A percentile compares a stretch with the other conserved stretches of the same genome.
Conservation (phyloP, 2,113 vertebrate genomes). For the Pygoscelis antarcticus region DNA sequence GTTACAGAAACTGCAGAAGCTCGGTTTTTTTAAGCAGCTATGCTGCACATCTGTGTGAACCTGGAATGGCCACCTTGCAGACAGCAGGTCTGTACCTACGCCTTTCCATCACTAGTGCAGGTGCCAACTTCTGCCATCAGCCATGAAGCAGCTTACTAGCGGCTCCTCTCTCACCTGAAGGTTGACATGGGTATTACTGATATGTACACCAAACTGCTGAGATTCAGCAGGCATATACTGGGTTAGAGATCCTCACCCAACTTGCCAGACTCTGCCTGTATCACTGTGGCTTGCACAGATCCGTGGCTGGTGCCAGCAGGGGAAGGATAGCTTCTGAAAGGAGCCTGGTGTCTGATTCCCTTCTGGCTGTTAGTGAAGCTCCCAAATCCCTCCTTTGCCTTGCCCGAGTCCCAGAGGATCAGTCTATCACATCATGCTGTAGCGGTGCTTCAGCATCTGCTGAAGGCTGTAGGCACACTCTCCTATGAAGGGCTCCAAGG, state of each 20-base stretch:
- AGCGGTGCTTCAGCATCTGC: not conserved
- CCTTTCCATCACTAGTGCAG: not conserved
- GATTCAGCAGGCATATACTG: not conserved
- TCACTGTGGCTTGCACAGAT: not conserved
- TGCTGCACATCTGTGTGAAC: not conserved
- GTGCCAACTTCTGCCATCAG: not conserved
- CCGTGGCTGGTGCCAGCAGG: not conserved
- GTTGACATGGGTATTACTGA: not conserved
- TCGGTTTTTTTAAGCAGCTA: not conserved
- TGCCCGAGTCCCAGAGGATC: not conserved
- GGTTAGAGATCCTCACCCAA: not conserved
- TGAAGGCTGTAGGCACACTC: not conserved
- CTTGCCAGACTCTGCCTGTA: not conserved
- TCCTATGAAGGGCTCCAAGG: not conserved
- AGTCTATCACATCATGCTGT: not conserved
- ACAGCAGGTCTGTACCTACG: not conserved
- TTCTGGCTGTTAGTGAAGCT: not conserved
- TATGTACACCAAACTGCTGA: not conserved
- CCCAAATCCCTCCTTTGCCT: not conserved
- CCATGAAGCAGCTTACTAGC: not conserved
- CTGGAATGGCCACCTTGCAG: not conserved
- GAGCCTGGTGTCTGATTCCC: not conserved
- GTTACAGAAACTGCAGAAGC: not conserved
- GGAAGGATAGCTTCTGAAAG: not conserved
- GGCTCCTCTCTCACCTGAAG: not conserved